phyloP scores from a whole-genome alignment of 2,113 vertebrate genomes.

The Trichomycterus rosablanca region DNA sequence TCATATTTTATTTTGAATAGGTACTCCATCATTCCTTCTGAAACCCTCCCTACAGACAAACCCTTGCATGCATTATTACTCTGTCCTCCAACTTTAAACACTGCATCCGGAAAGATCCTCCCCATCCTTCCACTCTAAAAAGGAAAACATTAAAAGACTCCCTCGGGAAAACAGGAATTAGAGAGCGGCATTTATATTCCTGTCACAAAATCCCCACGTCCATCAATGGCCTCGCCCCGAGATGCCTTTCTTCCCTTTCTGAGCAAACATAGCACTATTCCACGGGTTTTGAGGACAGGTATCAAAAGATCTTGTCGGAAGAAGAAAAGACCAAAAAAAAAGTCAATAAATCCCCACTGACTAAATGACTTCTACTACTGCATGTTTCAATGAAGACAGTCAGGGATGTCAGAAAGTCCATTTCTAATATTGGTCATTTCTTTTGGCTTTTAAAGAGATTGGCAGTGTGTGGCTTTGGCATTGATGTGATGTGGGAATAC shows the following conservation, averaged over 20 bases:
- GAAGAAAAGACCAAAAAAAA: slow-evolving; percentile 47
- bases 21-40: no score
- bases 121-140: slow-evolving; percentile 50
- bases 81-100: neutral
- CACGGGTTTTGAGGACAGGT: slow-evolving; percentile 49
- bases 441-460: slow-evolving; percentile 11
- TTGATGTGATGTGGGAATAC: neutral
- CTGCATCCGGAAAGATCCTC: slow-evolving; percentile 19
- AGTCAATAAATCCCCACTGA: slow-evolving; percentile 55
- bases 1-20: no score
- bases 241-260: slow-evolving; percentile 52
- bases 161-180: slow-evolving; percentile 55
- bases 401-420: slow-evolving; percentile 24
- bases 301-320: slow-evolving; percentile 47
- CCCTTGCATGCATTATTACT: no score
- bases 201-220: slow-evolving; percentile 52
- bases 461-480: neutral
- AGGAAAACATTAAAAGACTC: slow-evolving; percentile 46
- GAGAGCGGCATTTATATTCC: slow-evolving; percentile 58
- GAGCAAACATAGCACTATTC: slow-evolving; percentile 33
- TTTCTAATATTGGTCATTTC: slow-evolving; percentile 16
- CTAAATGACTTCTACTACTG: slow-evolving; percentile 53
- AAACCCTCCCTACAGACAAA: no score
- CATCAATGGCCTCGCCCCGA: slow-evolving; percentile 60
- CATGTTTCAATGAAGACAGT: slow-evolving; percentile 34